phyloP scores from a whole-genome alignment of 1,140 invertebrate species.

The Hyphantria cunea region DNA sequence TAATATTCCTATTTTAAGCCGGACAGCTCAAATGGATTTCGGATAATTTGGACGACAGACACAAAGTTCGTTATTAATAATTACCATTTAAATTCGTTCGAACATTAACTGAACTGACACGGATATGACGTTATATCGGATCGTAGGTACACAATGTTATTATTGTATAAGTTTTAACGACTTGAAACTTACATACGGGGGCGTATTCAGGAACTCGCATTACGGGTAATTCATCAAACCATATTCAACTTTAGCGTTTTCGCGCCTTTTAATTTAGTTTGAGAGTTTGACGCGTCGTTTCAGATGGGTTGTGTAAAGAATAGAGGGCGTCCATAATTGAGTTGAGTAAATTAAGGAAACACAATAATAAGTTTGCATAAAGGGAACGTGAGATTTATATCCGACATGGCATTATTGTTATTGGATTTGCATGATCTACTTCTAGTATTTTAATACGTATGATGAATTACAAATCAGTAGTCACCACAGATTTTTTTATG shows the following conservation, averaged over 20 bases:
- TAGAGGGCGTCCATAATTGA: slow-evolving; percentile 6
- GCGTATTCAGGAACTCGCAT: slow-evolving; percentile 38
- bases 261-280: slow-evolving; percentile 33
- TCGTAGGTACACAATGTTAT: slow-evolving; percentile 1
- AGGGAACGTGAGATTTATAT: too few species aligned
- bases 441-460: too few species aligned
- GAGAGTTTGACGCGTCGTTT: slow-evolving; percentile 15
- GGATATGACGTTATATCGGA: neutral
- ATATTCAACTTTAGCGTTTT: slow-evolving; percentile 48
- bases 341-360: slow-evolving; percentile 1
- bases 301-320: neutral
- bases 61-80: slow-evolving; percentile 29
- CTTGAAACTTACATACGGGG: slow-evolving; percentile 5
- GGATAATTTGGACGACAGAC: slow-evolving; percentile 24
- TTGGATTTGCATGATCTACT: too few species aligned
- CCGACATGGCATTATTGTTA: too few species aligned
- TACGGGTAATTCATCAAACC: slow-evolving; percentile 58
- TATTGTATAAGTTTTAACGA: slow-evolving; percentile 40
- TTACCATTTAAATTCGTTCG: slow-evolving; percentile 26
- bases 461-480: too few species aligned
- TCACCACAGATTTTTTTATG: too few species aligned
- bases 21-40: slow-evolving; percentile 20
- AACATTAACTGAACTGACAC: slow-evolving; percentile 13
- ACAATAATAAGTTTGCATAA: neutral
- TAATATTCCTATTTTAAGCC: slow-evolving; percentile 13